A percentile compares a stretch with the other conserved stretches of the same genome.
Evolutionary conservation across 2,113 vertebrate genomes (phyloP).

Genomic region (Hemibagrus wyckioides): DNA sequence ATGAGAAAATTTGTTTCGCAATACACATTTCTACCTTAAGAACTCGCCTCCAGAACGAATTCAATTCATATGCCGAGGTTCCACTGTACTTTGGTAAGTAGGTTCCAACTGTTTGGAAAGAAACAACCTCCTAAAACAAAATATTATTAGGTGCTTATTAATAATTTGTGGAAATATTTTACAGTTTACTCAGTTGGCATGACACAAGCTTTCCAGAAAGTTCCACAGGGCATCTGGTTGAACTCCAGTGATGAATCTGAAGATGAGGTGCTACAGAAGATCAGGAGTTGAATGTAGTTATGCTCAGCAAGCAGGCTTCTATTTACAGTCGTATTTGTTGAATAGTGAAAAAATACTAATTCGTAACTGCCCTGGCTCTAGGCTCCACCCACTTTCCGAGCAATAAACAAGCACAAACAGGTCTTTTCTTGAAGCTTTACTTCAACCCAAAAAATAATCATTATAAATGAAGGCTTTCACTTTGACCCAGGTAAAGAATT

Average conservation of each 20-base stretch:
- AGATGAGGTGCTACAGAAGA: neutral
- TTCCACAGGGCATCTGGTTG: neutral
- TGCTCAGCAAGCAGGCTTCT: too few relatives aligned
- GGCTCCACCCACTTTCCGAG: neutral
- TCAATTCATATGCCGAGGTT: too few relatives aligned
- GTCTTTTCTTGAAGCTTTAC: neutral
- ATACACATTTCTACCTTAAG: too few relatives aligned
- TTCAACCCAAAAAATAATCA: neutral
- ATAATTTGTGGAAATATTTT: too few relatives aligned
- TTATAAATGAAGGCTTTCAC: neutral
- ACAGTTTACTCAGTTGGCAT: neutral
- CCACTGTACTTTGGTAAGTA: neutral
- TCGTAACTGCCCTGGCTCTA: neutral
- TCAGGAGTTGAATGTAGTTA: neutral
- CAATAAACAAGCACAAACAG: too few relatives aligned
- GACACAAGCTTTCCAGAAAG: neutral
- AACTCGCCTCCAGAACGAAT: too few relatives aligned
- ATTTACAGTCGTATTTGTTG: neutral
- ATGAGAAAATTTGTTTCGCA: too few relatives aligned
- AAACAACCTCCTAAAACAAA: neutral
- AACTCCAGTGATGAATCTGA: neutral
- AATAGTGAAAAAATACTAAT: neutral
- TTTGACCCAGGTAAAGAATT: neutral
- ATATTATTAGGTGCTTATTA: neutral
- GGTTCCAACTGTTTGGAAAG: neutral